Evolutionary conservation across 1,140 invertebrate genomes (phyloP).

Genomic region (Drosophila nikananu): DNA sequence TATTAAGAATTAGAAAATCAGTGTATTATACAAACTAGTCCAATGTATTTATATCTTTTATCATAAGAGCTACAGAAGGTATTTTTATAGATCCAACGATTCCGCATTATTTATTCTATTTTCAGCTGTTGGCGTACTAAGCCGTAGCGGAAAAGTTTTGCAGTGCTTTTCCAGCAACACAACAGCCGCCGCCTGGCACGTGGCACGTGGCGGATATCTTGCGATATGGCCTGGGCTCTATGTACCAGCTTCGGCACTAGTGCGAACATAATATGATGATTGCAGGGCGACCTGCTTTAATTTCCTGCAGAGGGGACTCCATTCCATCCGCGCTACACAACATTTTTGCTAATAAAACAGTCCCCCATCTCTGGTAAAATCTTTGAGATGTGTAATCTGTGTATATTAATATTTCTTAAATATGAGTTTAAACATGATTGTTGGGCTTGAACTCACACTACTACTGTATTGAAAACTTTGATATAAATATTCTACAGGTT

Average conservation of each 20-base stretch:
- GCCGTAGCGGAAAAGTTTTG: slow-evolving; percentile 40
- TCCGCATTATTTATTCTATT: neutral
- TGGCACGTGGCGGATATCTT: slow-evolving; percentile 31
- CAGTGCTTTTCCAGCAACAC: slow-evolving; percentile 9
- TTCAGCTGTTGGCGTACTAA: slow-evolving; percentile 8
- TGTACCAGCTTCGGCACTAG: slow-evolving; percentile 32
- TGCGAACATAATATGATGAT: slow-evolving; percentile 38
- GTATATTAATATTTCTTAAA: neutral
- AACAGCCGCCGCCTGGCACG: slow-evolving; percentile 25
- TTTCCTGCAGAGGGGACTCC: slow-evolving; percentile 52
- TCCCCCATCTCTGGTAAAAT: slow-evolving; percentile 5
- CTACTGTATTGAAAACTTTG: neutral
- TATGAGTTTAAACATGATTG: too few relatives aligned
- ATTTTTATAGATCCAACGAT: neutral
- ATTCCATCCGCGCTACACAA: slow-evolving; percentile 43
- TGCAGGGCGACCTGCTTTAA: slow-evolving; percentile 36
- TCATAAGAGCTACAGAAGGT: neutral
- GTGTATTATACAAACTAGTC: neutral
- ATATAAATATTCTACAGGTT: neutral
- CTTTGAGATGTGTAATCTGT: slow-evolving; percentile 1
- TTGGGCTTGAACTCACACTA: neutral
- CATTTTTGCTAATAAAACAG: slow-evolving; percentile 26
- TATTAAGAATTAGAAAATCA: neutral
- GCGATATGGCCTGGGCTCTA: slow-evolving; percentile 9
- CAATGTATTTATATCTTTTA: neutral